Evolutionary conservation across 2,888 invertebrate species (phyloP).

Genomic region (Zhuqinia jingwanae): DNA sequence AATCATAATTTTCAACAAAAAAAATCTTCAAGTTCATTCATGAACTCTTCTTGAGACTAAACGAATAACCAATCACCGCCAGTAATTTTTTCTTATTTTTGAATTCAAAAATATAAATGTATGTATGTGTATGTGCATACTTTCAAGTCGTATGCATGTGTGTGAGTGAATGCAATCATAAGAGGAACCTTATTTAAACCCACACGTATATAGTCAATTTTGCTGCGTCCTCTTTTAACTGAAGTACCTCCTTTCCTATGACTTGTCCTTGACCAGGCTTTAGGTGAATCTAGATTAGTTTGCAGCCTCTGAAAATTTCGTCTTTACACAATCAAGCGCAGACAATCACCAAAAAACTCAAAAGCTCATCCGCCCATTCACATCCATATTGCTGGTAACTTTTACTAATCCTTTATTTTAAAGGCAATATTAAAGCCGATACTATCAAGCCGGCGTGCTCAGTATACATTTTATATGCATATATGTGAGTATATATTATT

Average conservation of each 20-base stretch:
- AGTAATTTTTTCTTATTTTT: too few species aligned
- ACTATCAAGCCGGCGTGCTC: too few species aligned
- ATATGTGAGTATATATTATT: too few species aligned
- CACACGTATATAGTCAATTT: neutral
- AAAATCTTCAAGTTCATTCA: constrained; percentile 6
- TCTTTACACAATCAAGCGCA: neutral
- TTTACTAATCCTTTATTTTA: too few species aligned
- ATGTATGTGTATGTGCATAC: too few species aligned
- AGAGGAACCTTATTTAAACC: neutral
- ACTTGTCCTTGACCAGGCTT: constrained; percentile 43
- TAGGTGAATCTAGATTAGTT: constrained; percentile 8
- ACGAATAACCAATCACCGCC: too few species aligned
- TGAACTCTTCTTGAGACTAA: neutral
- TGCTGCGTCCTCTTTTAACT: neutral
- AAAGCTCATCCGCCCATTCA: neutral
- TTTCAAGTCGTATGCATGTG: too few species aligned
- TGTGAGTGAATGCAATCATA: too few species aligned
- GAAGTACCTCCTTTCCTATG: neutral
- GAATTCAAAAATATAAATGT: neutral
- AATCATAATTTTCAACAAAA: neutral
- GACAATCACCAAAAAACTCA: neutral
- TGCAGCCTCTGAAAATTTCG: neutral
- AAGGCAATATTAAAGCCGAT: too few species aligned
- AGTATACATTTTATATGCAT: too few species aligned
- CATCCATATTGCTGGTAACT: neutral